Percentiles rank a stretch among this genome's conserved stretches.
phyloP scores from a whole-genome alignment of 2,113 vertebrate genomes.

The Amblyopsis rosae region DNA sequence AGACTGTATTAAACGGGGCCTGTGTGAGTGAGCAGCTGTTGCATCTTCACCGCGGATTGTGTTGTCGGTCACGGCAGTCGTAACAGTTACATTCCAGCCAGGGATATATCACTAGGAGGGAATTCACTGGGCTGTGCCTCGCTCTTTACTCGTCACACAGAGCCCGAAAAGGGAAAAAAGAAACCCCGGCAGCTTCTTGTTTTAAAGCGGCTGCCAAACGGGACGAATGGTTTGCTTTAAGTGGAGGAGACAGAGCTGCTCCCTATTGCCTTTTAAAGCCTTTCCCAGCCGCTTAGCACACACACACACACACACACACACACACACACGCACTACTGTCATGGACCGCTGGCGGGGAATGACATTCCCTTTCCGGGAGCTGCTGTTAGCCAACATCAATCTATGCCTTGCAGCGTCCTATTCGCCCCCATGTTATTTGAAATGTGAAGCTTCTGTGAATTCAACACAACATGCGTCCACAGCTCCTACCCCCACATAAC shows the following conservation, averaged over 20 bases:
- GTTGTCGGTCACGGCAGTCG: constrained; percentile 26
- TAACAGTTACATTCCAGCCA: constrained; percentile 39
- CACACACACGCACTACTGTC: constrained; percentile 39
- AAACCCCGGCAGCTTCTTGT: constrained; percentile 15
- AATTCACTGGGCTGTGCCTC: background rate
- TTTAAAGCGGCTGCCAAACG: constrained; percentile 42
- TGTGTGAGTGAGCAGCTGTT: constrained; percentile 4
- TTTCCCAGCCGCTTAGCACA: constrained; percentile 24
- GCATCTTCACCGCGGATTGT: background rate
- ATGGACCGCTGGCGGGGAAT: constrained; percentile 10
- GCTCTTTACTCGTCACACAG: constrained; percentile 7
- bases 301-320: constrained; percentile 1
- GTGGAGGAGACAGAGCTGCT: constrained; percentile 26
- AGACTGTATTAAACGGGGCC: background rate
- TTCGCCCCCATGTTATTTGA: background rate
- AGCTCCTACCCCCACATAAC: background rate
- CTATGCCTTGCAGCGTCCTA: too few relatives aligned
- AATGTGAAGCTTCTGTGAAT: background rate
- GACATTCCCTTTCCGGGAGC: constrained; percentile 51
- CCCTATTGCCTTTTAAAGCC: constrained; percentile 76
- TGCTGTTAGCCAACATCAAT: constrained; percentile 15
- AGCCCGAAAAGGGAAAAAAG: constrained; percentile 69
- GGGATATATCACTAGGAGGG: constrained; percentile 34
- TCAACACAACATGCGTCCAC: background rate
- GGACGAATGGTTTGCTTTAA: constrained; percentile 56